Percentiles rank a stretch among this genome's conserved stretches.
Evolutionary conservation across 2,888 invertebrate species (phyloP).

Genomic region (Chirona hameri): DNA sequence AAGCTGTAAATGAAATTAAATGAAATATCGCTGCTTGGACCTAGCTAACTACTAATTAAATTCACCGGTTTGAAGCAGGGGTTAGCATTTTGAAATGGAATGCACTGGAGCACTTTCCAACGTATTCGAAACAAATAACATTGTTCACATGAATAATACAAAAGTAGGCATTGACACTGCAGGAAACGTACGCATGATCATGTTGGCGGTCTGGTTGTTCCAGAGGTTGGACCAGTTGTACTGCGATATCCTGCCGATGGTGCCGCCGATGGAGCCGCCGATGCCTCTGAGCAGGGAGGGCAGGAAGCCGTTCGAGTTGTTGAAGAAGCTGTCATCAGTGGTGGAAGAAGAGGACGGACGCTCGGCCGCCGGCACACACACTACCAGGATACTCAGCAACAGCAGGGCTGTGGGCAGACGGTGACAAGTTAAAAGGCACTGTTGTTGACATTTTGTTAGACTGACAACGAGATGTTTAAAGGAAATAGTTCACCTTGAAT

Average conservation of each 20-base stretch:
- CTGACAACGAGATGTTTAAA: too few species aligned
- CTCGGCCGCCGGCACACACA: not conserved
- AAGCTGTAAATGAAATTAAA: too few species aligned
- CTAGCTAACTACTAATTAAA: not conserved
- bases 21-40: not conserved
- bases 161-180: not conserved
- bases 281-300: not conserved
- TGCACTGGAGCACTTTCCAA: too few species aligned
- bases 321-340: not conserved
- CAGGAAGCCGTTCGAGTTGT: not conserved
- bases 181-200: slow-evolving; percentile 8
- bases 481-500: too few species aligned
- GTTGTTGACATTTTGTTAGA: too few species aligned
- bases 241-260: slow-evolving; percentile 7
- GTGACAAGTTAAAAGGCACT: not conserved
- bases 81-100: too few species aligned
- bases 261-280: slow-evolving; percentile 9
- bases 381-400: not conserved
- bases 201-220: slow-evolving; percentile 25
- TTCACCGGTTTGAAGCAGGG: not conserved
- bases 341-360: too few species aligned
- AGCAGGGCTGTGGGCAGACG: not conserved
- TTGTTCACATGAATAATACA: too few species aligned
- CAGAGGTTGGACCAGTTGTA: slow-evolving; percentile 1
- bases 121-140: not conserved